Conservation (phyloP, 64 coral and sea anemone species). For the Montipora cactus region DNA sequence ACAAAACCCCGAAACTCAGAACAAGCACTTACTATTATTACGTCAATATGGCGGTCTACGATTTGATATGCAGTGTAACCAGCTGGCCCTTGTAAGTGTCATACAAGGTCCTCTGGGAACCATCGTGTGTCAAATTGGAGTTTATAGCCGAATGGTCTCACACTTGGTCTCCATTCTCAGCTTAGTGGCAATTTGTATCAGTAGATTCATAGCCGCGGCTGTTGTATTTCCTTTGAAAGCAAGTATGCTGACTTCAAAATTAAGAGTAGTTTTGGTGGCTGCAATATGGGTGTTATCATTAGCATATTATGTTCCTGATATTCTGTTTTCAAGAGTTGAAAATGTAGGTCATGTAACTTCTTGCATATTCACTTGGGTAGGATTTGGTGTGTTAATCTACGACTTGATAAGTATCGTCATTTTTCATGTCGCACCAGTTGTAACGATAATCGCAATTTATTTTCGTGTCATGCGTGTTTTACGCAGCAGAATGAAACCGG, state of each 20-base stretch:
- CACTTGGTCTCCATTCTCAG: not conserved
- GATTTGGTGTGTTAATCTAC: not conserved
- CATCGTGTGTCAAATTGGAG: not conserved
- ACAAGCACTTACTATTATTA: constrained; percentile 21
- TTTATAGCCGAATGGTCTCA: not conserved
- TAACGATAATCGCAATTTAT: not conserved
- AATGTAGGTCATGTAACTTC: not conserved
- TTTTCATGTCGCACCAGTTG: not conserved
- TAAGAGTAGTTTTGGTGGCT: not conserved
- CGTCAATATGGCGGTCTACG: constrained; percentile 18
- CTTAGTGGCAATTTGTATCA: not conserved
- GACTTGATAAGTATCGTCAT: not conserved
- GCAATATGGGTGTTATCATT: not conserved
- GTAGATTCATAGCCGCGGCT: not conserved
- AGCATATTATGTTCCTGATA: not conserved
- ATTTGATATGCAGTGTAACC: not conserved
- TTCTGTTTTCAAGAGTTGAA: not conserved
- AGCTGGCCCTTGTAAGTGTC: constrained; percentile 17
- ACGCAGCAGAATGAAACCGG: not conserved
- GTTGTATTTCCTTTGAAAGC: constrained; percentile 4
- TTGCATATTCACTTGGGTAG: not conserved
- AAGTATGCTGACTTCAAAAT: not conserved
- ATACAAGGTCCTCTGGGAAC: not conserved
- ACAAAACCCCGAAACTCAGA: constrained; percentile 1
- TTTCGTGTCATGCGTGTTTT: not conserved